Evolutionary conservation across 2,797 vertebrate species (phyloP).

Genomic region (Sebastolobus altivelis): DNA sequence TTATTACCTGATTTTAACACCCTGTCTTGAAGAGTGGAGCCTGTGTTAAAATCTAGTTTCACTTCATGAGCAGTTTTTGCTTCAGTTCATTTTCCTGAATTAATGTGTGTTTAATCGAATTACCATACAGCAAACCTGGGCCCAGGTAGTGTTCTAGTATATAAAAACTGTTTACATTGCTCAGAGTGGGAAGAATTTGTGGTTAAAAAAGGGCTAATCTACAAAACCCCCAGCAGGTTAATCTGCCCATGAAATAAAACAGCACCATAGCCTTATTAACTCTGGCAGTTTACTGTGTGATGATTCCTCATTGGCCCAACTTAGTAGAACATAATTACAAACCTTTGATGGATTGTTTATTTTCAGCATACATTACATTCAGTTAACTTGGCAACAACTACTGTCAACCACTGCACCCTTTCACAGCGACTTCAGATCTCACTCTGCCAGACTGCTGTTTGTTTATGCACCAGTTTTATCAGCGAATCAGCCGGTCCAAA

Average conservation of each 20-base stretch:
- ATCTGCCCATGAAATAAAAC: neutral
- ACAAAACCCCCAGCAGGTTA: neutral
- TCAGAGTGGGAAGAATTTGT: neutral
- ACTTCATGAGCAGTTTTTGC: neutral
- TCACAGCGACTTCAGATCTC: neutral
- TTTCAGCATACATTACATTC: neutral
- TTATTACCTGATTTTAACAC: neutral
- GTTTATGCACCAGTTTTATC: constrained; percentile 61
- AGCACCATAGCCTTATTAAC: neutral
- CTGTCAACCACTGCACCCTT: neutral
- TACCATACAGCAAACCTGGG: neutral
- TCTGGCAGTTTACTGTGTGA: neutral
- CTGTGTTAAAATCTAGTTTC: neutral
- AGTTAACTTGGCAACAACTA: neutral
- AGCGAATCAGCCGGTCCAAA: constrained; percentile 50
- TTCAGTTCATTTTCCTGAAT: neutral
- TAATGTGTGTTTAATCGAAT: constrained; percentile 1
- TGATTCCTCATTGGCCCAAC: neutral
- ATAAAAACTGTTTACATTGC: neutral
- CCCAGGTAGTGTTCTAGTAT: neutral
- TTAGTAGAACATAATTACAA: neutral
- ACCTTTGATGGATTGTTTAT: neutral
- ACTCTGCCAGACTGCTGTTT: constrained; percentile 17
- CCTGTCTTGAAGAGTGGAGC: neutral
- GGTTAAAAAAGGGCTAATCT: neutral